Conservation (phyloP, 1,140 invertebrate genomes). For the Polyergus mexicanus region DNA sequence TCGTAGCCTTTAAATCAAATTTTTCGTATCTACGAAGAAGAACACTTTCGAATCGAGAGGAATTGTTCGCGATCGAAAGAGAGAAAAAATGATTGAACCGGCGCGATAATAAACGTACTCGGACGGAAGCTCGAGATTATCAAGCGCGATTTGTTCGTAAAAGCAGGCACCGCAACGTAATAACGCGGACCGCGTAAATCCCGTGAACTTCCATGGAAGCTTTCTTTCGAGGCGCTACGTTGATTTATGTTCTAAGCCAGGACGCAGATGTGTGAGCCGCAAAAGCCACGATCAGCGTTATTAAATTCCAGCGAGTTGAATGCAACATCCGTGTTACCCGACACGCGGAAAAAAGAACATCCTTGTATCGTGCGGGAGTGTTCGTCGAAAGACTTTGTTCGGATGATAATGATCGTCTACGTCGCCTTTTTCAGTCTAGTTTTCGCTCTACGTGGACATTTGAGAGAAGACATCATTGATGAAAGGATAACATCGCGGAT, state of each 20-base stretch:
- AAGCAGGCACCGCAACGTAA: neutral
- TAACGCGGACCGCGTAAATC: slow-evolving; percentile 8
- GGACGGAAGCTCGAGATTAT: neutral
- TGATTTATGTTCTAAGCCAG: neutral
- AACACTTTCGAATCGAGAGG: neutral
- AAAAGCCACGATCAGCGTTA: slow-evolving; percentile 22
- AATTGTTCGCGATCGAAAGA: neutral
- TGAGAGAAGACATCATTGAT: neutral
- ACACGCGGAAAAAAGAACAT: neutral
- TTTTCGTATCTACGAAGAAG: neutral
- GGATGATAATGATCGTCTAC: neutral
- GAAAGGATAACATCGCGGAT: neutral
- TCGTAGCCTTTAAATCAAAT: neutral
- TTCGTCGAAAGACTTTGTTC: neutral
- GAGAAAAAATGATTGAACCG: neutral
- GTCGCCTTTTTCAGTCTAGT: neutral
- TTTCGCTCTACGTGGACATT: neutral
- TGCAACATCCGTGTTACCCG: neutral
- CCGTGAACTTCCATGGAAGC: neutral
- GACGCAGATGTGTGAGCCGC: neutral
- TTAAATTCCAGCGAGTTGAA: slow-evolving; percentile 15
- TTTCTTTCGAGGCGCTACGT: neutral
- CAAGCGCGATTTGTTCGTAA: neutral
- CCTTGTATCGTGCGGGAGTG: neutral
- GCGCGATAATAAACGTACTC: slow-evolving; percentile 3